Evolutionary conservation across 2,113 vertebrate genomes (phyloP).

Genomic region (Talpa occidentalis): DNA sequence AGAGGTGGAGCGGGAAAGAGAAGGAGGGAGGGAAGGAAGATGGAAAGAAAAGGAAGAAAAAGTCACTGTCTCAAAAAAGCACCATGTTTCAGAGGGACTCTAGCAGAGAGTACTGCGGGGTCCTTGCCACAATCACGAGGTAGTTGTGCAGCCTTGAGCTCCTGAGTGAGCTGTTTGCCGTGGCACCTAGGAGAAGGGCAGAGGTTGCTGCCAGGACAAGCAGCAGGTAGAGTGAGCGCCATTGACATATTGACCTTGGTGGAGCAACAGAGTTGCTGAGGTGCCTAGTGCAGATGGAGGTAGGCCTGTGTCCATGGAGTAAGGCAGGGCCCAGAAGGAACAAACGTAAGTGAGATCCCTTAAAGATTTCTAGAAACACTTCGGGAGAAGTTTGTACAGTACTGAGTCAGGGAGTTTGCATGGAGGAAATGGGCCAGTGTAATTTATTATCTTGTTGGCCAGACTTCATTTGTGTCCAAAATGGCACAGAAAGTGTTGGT

Average conservation of each 20-base stretch:
- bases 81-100: not conserved
- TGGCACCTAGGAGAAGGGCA: not conserved
- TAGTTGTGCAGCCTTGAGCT: not conserved
- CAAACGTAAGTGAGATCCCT: not conserved
- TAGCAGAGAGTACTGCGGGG: not conserved
- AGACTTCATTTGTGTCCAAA: not conserved
- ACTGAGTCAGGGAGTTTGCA: not conserved
- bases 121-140: not conserved
- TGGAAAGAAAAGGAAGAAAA: not conserved
- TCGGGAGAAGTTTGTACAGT: not conserved
- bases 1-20: not conserved
- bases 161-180: not conserved
- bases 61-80: not conserved
- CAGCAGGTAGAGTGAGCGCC: not conserved
- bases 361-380: not conserved
- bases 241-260: not conserved
- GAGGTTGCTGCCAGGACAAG: not conserved
- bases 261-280: not conserved
- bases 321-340: not conserved
- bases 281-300: not conserved
- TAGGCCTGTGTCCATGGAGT: not conserved
- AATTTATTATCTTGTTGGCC: not conserved
- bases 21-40: not conserved
- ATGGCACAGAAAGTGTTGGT: not conserved
- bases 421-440: not conserved